A percentile compares a stretch with the other conserved stretches of the same genome.
Evolutionary conservation across 2,113 vertebrate genomes (phyloP).

Genomic region (Chaenogobius annularis): DNA sequence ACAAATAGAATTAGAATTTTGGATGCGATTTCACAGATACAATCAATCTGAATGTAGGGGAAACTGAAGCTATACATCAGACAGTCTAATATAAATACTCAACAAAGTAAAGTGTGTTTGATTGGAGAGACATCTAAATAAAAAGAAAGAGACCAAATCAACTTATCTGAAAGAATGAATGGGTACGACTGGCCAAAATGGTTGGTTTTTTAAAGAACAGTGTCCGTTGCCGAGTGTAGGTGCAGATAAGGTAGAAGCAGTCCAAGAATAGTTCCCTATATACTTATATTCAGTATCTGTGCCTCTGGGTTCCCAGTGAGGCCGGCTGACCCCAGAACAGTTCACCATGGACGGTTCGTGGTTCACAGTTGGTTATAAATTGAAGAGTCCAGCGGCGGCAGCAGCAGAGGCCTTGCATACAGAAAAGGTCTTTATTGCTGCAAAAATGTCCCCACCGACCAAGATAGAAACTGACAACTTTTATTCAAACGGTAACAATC

Average conservation of each 20-base stretch:
- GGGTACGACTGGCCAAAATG: not conserved
- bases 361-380: conserved; percentile 8
- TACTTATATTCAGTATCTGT: not conserved
- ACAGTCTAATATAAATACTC: not conserved
- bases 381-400: not conserved
- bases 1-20: too few species aligned
- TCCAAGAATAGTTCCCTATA: conserved; percentile 39
- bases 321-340: not conserved
- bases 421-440: not conserved
- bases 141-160: not conserved
- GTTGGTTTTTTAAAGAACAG: not conserved
- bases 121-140: too few species aligned
- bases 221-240: not conserved
- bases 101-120: not conserved
- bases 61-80: not conserved
- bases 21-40: too few species aligned
- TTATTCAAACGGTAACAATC: not conserved
- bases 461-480: not conserved
- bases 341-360: conserved; percentile 7
- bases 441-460: not conserved
- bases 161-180: not conserved
- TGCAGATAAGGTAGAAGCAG: conserved; percentile 33
- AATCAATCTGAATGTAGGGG: too few species aligned
- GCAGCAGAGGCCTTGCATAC: not conserved
- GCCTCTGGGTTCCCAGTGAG: conserved; percentile 5